Base-by-base conservation (phyloP, 2,888 invertebrate genomes). In the Diaprepes abbreviatus region DNA sequence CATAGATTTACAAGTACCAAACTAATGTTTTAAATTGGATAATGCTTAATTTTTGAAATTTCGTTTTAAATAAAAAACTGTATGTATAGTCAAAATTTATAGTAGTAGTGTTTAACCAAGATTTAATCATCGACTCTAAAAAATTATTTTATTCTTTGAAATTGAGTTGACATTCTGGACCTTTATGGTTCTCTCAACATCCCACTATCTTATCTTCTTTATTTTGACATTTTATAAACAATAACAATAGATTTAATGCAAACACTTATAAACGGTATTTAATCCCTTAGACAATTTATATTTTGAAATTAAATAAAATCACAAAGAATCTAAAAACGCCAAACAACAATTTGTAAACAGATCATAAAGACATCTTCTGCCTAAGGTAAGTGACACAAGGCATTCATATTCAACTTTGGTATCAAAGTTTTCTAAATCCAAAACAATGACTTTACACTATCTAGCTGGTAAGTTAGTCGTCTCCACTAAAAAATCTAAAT, bases 221-320 rank as follows among this genome's bases (percentile, higher is more conserved):
- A 67, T 67, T 67, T 67, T 67, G 67, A 67, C 60, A 67, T 60
- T 60, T 33, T 60, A 69, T 69, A 69, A 69, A 69, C 69, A 69
- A 69, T 58, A 69, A 69, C 69, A 69, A 52, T 40, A 67, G 38
- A 45, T n/a, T 24, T n/a, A 43, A 43, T 21, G 2, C 36, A 9
- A 6, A 3, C 16, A 14, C 14, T 40, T 40, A 17, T 19, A 9
- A 43, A 43, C 10, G 7, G 43, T n/a, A 19, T 43, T 19, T 43
- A 14, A 43, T 1, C 40, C 40, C 40, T 7, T 9, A 40, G 9
- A 19, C 3, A 10, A 9, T 19, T 9, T 19, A 21, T 10, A 43
- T 1, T n/a, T 43, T 7, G 5, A n/a, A 21, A 19, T 21, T 3
- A 28, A 7, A 28, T 9, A 14, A 6, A 2, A 28, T 16, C 7